phyloP scores from a whole-genome alignment of 2,797 vertebrate genomes.

The Ispidina picta region DNA sequence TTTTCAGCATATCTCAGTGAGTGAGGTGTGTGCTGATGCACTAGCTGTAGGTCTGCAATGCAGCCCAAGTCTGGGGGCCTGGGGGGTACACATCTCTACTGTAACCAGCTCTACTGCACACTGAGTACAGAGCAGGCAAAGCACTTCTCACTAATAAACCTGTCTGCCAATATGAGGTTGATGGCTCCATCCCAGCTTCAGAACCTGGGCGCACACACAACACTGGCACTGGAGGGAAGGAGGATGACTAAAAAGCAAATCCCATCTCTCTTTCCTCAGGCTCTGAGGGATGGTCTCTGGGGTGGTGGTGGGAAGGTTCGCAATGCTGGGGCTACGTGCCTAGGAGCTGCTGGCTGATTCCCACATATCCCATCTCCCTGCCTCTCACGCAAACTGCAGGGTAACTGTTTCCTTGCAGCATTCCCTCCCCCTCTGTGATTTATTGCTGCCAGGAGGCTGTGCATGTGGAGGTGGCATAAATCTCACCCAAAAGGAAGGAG shows the following conservation, averaged over 20 bases:
- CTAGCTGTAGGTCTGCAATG: neutral
- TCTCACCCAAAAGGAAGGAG: constrained; percentile 58
- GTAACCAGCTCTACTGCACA: neutral
- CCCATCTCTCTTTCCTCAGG: neutral
- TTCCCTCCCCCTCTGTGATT: constrained; percentile 42
- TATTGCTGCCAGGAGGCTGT: constrained; percentile 59
- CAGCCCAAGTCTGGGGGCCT: neutral
- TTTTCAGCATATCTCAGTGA: accelerated
- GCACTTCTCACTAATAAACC: neutral
- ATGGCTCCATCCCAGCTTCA: neutral
- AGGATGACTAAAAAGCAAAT: neutral
- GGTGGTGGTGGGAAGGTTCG: neutral
- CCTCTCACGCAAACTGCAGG: neutral
- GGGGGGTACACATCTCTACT: neutral
- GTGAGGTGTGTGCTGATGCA: neutral
- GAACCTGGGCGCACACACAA: neutral
- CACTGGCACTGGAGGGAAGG: neutral
- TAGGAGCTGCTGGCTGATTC: neutral
- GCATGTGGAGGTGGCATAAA: constrained; percentile 68
- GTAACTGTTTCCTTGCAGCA: neutral
- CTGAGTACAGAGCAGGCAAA: neutral
- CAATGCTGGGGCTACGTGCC: neutral
- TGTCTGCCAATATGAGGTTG: neutral
- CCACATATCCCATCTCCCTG: neutral
- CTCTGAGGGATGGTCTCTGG: neutral